phyloP scores from a whole-genome alignment of 2,113 vertebrate species.

The Meleagris gallopavo region DNA sequence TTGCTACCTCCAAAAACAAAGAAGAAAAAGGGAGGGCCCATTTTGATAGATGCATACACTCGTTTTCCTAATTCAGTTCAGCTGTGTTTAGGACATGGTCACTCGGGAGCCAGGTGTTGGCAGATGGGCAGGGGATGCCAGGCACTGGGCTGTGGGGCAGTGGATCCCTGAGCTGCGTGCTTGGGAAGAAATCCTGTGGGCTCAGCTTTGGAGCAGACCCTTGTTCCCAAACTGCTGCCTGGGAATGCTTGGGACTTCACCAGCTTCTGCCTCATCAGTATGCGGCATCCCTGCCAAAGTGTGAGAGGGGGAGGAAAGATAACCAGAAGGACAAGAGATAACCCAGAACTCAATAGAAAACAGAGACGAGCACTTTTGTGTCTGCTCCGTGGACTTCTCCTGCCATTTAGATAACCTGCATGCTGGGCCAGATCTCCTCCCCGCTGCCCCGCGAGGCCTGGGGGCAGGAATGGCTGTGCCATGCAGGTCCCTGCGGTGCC shows the following conservation, averaged over 20 bases:
- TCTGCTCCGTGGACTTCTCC: neutral
- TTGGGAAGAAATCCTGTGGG: neutral
- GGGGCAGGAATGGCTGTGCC: fast-evolving
- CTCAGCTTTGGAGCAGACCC: neutral
- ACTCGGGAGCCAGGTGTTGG: neutral
- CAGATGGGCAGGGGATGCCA: neutral
- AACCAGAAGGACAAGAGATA: slow-evolving; percentile 33
- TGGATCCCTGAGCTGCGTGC: neutral
- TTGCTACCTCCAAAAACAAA: neutral
- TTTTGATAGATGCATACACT: neutral
- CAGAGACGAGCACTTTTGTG: neutral
- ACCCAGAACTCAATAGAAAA: neutral
- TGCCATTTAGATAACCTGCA: slow-evolving; percentile 4
- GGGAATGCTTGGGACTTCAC: neutral
- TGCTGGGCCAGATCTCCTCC: neutral
- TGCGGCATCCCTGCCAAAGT: slow-evolving; percentile 26
- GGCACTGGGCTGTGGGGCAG: neutral
- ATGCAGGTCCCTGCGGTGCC: neutral
- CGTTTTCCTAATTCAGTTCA: neutral
- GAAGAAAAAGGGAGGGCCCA: neutral
- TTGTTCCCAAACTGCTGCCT: neutral
- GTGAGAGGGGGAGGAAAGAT: neutral
- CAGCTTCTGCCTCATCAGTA: slow-evolving; percentile 10
- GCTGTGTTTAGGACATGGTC: neutral
- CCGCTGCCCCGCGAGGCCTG: fast-evolving